These are phyloP conservation scores for Intellagama lesueurii DNA, from an alignment of 2,797 vertebrate species.

Conservation along the genomic window DNA sequence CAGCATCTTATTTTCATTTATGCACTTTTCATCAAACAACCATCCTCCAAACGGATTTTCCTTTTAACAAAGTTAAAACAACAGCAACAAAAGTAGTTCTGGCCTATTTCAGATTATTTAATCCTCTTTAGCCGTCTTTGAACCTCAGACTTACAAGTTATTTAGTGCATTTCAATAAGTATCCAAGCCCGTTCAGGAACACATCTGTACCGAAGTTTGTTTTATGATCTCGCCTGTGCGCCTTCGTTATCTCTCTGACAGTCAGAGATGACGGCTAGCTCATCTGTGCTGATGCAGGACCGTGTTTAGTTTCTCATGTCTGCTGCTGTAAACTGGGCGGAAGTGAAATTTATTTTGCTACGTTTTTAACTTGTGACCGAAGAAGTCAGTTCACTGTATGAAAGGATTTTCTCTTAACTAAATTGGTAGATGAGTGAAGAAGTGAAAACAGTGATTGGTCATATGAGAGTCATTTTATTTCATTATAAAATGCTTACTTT, in stretches of 20 bases:
- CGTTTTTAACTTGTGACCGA: background rate
- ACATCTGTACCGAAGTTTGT: conserved; percentile 41
- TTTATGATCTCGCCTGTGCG: accelerated
- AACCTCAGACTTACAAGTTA: conserved; percentile 40
- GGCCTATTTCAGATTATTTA: conserved; percentile 56
- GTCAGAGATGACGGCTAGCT: accelerated
- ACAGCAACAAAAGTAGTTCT: conserved; percentile 33
- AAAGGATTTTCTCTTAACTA: background rate
- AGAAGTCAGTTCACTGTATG: background rate
- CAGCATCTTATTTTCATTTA: background rate
- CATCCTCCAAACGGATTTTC: background rate
- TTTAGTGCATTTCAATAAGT: conserved; percentile 25
- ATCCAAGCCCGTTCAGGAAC: background rate
- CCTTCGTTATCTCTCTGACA: accelerated
- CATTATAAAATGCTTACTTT: background rate
- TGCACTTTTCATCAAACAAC: background rate
- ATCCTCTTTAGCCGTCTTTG: conserved; percentile 61
- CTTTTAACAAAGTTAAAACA: conserved; percentile 24
- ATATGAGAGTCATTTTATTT: background rate
- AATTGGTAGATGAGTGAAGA: background rate
- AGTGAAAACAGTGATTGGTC: background rate
- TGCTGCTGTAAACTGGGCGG: background rate
- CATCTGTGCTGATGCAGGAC: background rate
- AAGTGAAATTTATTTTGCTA: background rate
- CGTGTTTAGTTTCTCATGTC: accelerated